Base-by-base conservation (phyloP, 2,113 vertebrate species). In the Crotophaga sulcirostris region DNA sequence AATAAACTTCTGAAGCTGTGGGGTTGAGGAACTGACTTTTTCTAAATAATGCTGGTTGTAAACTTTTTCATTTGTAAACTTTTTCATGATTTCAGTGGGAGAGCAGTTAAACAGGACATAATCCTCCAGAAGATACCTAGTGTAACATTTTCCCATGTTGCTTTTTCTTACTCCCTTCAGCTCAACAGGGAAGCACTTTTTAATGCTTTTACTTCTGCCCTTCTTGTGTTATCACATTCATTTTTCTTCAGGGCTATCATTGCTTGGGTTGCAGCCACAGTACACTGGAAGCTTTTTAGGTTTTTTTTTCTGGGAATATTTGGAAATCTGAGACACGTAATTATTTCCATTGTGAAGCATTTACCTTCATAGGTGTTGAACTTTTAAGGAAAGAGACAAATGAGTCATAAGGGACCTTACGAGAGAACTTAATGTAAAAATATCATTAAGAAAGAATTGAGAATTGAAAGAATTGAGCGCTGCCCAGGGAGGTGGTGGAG, bases 171-270 rank as follows among this genome's bases (percentile, higher is more conserved):
- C 23, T 73, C 16, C 3, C 8, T 38, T 83, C 26, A 74, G 5
- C 29, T 83, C 38, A 80, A 13, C 11, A 34, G 31, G 73, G 11
- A 28, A 86, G 25, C 16, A 8, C 16, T 45, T 82, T 36, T 33
- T 45, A 52, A 34, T 56, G 26, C n/a, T 13, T 77, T 76, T 87
- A 4, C 55, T 86, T 63, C 55, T 45, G 29, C 9, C 84, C 2
- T 52, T 42, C 26, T 52, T 74, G 16, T 69, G 33, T 68, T 56
- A 28, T 7, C 6, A n/a, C n/a, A 14, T 60, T 74, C 0, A 0
- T 47, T 68, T 24, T 77, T 74, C 38, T 83, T 52, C 68, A 38
- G 33, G 14, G n/a, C n/a, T 75, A 26, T 52, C 24, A 10, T 19
- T 86, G 36, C 34, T 63, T 42, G 33, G 19, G 6, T 51, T 80